Base-by-base conservation (phyloP, 2,888 invertebrate species). In the Cryptocephalus moraei region DNA sequence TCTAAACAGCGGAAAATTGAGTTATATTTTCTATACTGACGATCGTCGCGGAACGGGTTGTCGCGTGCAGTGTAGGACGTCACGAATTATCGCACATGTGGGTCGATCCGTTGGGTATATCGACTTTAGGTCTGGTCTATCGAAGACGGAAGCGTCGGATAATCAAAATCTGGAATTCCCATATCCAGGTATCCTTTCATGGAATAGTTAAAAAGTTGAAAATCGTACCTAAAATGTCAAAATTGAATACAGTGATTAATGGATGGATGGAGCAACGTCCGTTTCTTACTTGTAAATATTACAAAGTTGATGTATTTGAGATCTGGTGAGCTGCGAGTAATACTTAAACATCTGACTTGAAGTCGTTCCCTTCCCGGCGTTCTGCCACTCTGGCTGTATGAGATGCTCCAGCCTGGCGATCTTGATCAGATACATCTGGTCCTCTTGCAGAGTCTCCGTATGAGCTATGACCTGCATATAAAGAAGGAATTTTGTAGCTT, bases 121-220 rank as follows among this genome's bases (percentile, higher is more conserved):
- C 22, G 22, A 22, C 22, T 22, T 6, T 22, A 22, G 22, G 22
- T 4, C 3, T 22, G 2, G 22, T 22, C 65, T 41, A 68, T 68
- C 12, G 69, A 69, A 38, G 65, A 64, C 44, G 67, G 49, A 13
- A 70, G 55, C 32, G 62, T 61, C 9, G 68, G 63, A 22, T 69
- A 69, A 54, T 70, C 69, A 41, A 64, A 61, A 48, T 70, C 70
- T 41, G 68, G 66, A 53, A 66, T 69, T 22, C 75, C 78, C 58
- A 81, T 72, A 58, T 82, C 79, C 61, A 84, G 72, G 66, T 83
- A 87, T 55, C 78, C 80, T 56, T 81, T 77, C 62, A 86, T 75
- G 49, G 84, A 82, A 67, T 92, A 93, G 64, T 85, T 87, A 73
- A 93, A 93, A 51, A 93, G 75, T 66, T 84, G 80, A 69, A 91